Percentiles rank a stretch among this genome's conserved stretches.
These are phyloP conservation scores for Manacus vitellinus DNA, from an alignment of 2,113 vertebrate genomes.

Conservation along the genomic window DNA sequence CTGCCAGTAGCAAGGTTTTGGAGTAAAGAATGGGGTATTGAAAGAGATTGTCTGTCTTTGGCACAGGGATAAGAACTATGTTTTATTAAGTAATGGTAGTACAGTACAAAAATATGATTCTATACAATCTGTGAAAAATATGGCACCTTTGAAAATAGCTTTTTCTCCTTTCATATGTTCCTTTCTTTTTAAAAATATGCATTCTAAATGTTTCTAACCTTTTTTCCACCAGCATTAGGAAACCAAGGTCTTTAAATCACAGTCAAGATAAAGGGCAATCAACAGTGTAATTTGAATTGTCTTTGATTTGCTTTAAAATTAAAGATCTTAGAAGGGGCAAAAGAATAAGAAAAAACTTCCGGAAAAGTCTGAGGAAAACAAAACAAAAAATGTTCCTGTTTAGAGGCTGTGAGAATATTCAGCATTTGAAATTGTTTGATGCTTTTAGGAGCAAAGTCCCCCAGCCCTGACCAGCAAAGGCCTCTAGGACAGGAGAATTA, in stretches of 20 bases:
- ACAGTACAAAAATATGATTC: constrained; percentile 19
- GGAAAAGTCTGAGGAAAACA: not conserved
- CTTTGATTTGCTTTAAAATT: not conserved
- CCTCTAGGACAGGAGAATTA: not conserved
- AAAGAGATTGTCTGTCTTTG: not conserved
- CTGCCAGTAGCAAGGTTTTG: not conserved
- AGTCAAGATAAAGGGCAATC: not conserved
- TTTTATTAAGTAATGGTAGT: not conserved
- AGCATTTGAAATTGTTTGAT: not conserved
- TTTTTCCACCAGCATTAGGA: not conserved
- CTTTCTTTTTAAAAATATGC: not conserved
- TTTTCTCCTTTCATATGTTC: not conserved
- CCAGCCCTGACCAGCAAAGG: not conserved
- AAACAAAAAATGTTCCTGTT: not conserved
- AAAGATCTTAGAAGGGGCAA: not conserved
- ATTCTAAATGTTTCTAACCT: not conserved
- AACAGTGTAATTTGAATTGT: not conserved
- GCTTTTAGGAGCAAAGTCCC: not conserved
- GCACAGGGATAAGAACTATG: not conserved
- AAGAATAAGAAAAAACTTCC: not conserved
- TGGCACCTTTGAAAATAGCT: not conserved
- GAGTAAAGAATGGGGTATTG: not conserved
- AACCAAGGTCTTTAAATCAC: not conserved
- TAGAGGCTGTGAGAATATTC: not conserved
- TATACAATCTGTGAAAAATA: constrained; percentile 17